A percentile compares a stretch with the other conserved stretches of the same genome.
Evolutionary conservation across 2,888 invertebrate genomes (phyloP).

Genomic region (Nipponacmea schrenckii): DNA sequence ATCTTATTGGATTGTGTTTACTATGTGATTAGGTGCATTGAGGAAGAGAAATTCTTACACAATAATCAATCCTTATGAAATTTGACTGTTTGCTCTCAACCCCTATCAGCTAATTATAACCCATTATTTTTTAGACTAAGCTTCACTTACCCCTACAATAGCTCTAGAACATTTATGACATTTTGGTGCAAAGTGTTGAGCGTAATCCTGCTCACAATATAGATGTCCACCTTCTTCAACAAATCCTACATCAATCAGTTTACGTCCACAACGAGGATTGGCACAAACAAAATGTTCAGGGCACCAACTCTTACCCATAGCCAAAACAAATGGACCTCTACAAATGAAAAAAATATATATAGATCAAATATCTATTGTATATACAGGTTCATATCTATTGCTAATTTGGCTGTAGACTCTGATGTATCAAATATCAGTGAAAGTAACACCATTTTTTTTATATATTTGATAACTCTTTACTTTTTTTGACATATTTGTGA

Average conservation of each 20-base stretch:
- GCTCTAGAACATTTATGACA: conserved; percentile 94
- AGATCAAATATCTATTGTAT: neutral
- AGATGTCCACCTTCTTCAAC: conserved; percentile 96
- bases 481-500: no score
- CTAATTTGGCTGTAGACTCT: no score
- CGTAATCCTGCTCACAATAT: conserved; percentile 98
- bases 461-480: no score
- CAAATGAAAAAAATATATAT: conserved; percentile 18
- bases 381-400: neutral
- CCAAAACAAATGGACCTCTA: conserved; percentile 98
- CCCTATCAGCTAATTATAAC: no score
- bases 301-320: conserved; percentile 97
- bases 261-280: conserved; percentile 71
- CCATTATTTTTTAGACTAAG: no score
- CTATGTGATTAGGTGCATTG: no score
- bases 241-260: conserved; percentile 84
- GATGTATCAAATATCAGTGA: no score
- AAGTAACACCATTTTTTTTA: no score
- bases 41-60: no score
- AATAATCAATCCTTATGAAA: no score
- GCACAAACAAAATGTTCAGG: conserved; percentile 98
- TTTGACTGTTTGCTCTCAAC: no score
- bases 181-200: conserved; percentile 93
- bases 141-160: conserved; percentile 87
- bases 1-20: no score